phyloP scores from a whole-genome alignment of 2,888 invertebrate genomes.

The Tenodera sinensis region DNA sequence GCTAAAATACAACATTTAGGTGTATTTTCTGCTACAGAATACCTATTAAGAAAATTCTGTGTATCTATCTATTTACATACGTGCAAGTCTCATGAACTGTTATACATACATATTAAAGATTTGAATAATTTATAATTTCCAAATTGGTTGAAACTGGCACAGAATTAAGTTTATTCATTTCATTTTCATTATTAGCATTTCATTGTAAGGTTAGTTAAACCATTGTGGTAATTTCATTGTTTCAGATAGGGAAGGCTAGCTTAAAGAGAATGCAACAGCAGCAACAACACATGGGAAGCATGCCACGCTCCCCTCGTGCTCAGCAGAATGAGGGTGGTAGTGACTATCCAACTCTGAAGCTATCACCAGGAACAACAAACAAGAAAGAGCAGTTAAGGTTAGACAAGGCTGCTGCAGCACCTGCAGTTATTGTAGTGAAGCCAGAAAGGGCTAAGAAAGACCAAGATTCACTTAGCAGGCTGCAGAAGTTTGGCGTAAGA shows the following conservation, averaged over 20 bases:
- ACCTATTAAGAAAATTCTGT: too few species aligned
- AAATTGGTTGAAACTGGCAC: too few species aligned
- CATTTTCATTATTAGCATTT: too few species aligned
- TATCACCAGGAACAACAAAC: conserved; percentile 37
- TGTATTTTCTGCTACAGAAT: too few species aligned
- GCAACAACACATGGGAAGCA: background rate
- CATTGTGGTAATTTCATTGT: background rate
- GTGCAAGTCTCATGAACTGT: too few species aligned
- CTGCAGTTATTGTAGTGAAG: conserved; percentile 26
- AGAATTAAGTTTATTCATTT: too few species aligned
- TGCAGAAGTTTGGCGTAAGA: conserved; percentile 49
- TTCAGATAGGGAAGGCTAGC: conserved; percentile 33
- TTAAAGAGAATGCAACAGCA: conserved; percentile 28
- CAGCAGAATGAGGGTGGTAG: conserved; percentile 35
- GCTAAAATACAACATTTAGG: too few species aligned
- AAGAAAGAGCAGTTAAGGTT: conserved; percentile 39
- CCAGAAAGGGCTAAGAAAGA: conserved; percentile 23
- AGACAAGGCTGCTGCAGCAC: conserved; percentile 31
- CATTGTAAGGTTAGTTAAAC: too few species aligned
- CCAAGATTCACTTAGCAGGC: conserved; percentile 50
- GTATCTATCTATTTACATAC: too few species aligned
- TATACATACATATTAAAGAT: too few species aligned
- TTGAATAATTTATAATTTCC: too few species aligned
- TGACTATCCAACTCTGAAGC: conserved; percentile 45
- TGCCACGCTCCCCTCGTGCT: conserved; percentile 4